These are phyloP conservation scores for Lepus oiostolus DNA, from an alignment of 2,797 vertebrate genomes.

Conservation along the genomic window DNA sequence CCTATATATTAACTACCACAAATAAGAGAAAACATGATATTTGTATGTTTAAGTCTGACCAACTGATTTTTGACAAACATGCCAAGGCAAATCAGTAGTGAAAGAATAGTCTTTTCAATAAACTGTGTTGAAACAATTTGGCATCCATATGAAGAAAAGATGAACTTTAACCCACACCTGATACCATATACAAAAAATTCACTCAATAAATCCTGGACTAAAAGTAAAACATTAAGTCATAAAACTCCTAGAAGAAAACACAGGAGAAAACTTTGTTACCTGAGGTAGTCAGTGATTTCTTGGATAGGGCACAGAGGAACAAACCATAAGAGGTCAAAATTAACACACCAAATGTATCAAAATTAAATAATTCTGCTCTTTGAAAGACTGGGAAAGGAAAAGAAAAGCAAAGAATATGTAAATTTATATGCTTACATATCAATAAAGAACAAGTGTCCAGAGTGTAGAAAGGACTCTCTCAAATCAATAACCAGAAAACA, in stretches of 20 bases:
- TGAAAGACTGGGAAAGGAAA: not conserved
- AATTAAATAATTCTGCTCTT: slow-evolving; percentile 26
- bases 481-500: not conserved
- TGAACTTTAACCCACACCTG: not conserved
- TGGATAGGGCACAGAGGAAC: not conserved
- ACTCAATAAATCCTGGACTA: slow-evolving; percentile 29
- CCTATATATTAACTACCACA: no score
- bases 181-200: not conserved
- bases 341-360: not conserved
- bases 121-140: not conserved
- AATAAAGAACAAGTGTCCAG: not conserved
- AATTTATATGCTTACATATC: not conserved
- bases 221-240: slow-evolving; percentile 24
- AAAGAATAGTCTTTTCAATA: slow-evolving; percentile 45
- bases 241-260: slow-evolving; percentile 14
- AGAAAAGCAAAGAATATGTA: not conserved
- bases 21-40: no score
- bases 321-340: not conserved
- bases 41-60: no score
- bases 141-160: not conserved
- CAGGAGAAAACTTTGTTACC: not conserved
- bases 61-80: slow-evolving; percentile 8
- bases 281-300: not conserved
- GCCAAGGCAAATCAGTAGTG: not conserved
- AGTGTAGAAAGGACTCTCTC: slow-evolving; percentile 2